Percentiles rank a stretch among this genome's conserved stretches.
Evolutionary conservation across 1,140 invertebrate species (phyloP).

Genomic region (Drosophila bocki): DNA sequence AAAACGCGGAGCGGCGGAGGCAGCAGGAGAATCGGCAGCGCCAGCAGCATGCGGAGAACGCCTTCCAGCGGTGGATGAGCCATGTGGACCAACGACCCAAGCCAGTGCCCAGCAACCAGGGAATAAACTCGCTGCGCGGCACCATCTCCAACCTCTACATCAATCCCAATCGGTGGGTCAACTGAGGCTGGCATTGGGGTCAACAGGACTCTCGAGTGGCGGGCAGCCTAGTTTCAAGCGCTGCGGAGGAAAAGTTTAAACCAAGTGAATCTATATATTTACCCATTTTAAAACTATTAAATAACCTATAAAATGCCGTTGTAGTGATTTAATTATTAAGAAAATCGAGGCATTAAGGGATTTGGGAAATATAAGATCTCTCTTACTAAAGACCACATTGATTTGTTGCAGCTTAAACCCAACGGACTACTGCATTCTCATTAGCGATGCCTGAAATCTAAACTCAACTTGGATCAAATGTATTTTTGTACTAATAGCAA

Average conservation of each 20-base stretch:
- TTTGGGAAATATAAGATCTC: background rate
- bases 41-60: slow-evolving; percentile 34
- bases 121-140: slow-evolving; percentile 59
- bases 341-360: background rate
- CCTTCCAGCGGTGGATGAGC: slow-evolving; percentile 60
- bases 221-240: slow-evolving; percentile 14
- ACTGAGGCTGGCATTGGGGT: slow-evolving; percentile 10
- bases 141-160: slow-evolving; percentile 65
- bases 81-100: slow-evolving; percentile 56
- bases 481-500: background rate
- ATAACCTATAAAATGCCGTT: slow-evolving; percentile 4
- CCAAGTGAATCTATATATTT: slow-evolving; percentile 18
- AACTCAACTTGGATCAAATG: slow-evolving; percentile 2
- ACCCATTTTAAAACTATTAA: slow-evolving; percentile 28
- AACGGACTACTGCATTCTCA: background rate
- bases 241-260: slow-evolving; percentile 8
- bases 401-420: background rate
- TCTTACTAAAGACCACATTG: no score
- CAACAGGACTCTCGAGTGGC: background rate
- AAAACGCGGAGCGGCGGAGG: slow-evolving; percentile 1
- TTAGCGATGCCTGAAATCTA: slow-evolving; percentile 10
- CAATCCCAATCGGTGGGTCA: slow-evolving; percentile 66
- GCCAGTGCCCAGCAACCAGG: slow-evolving; percentile 68
- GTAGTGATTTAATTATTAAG: background rate
- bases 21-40: slow-evolving; percentile 31